Evolutionary conservation across 2,113 vertebrate genomes (phyloP).

Genomic region (Pseudonaja textilis): DNA sequence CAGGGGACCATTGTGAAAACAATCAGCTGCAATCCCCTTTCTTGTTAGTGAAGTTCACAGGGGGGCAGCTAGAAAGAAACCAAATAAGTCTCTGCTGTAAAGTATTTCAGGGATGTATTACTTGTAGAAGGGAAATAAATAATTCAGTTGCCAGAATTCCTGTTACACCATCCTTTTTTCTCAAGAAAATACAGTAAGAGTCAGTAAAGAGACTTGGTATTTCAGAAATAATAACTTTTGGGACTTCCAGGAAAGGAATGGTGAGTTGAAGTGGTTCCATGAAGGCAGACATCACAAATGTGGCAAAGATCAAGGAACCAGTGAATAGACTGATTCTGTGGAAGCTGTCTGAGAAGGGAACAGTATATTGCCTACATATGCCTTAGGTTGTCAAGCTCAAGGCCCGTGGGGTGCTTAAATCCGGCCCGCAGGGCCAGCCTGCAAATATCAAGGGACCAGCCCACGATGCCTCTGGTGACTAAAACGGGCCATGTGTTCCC

Average conservation of each 20-base stretch:
- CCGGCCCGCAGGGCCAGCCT: too few relatives aligned
- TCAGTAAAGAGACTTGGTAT: background rate
- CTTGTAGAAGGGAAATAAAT: background rate
- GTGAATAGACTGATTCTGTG: background rate
- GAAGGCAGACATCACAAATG: background rate
- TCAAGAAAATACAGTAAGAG: background rate
- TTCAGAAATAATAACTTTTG: background rate
- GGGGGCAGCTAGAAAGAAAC: background rate
- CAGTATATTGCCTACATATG: background rate
- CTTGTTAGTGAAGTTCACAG: background rate
- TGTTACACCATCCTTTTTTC: background rate
- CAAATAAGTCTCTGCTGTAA: background rate
- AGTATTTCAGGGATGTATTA: background rate
- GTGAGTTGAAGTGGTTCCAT: background rate
- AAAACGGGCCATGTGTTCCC: too few relatives aligned
- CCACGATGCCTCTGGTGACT: too few relatives aligned
- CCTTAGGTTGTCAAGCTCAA: too few relatives aligned
- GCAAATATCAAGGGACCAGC: too few relatives aligned
- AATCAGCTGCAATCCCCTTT: background rate
- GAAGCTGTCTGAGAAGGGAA: background rate
- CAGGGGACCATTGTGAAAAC: background rate
- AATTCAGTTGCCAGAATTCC: background rate
- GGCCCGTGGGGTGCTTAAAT: too few relatives aligned
- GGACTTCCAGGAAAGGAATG: background rate
- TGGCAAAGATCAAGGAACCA: background rate